Evolutionary conservation across 2,797 vertebrate genomes (phyloP), one percentile per base, ranked within the genome.

Genomic region (Macropodus opercularis): DNA sequence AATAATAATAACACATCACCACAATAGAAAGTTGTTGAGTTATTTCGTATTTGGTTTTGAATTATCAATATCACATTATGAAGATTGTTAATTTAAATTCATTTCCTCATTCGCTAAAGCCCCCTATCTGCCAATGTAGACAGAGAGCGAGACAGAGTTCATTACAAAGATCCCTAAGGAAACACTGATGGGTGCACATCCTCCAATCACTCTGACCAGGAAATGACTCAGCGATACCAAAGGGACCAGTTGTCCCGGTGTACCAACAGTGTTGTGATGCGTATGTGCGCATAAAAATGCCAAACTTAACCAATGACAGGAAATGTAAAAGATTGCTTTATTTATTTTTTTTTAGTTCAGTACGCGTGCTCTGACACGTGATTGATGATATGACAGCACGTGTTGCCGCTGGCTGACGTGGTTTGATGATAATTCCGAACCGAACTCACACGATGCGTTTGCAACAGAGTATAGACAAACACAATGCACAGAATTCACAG

Each of bases 211-310:
- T 57, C 51, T 52, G 65, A 72, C 53, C 64, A 71, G 62, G 78
- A 77, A 75, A 83, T 84, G 76, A 71, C 64, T 81, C 75, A 50
- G 29, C 19, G 73, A 85, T 79, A 63, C 80, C 69, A 77, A 43
- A 53, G 81, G 69, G 71, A 87, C 75, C 29, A 18, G 67, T 63
- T 59, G 13, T 47, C 26, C 39, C 58, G 60, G 46, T 76, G 42
- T 43, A 18, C 59, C 12, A 35, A 62, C 46, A 49, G 44, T 23
- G 27, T 24, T 43, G n/a, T 23, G 22, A 40, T 5, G 10, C 24
- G 34, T 7, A 6, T 6, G 6, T 51, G 42, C 13, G n/a, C 36
- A 61, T 35, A 18, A 1, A 5, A n/a, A 17, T 22, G 26, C 31
- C 12, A 34, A 35, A 5, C 5, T 5, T 4, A 4, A 19, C 4